Evolutionary conservation across 1,140 invertebrate genomes (phyloP).

Genomic region (Plectus sambesii): DNA sequence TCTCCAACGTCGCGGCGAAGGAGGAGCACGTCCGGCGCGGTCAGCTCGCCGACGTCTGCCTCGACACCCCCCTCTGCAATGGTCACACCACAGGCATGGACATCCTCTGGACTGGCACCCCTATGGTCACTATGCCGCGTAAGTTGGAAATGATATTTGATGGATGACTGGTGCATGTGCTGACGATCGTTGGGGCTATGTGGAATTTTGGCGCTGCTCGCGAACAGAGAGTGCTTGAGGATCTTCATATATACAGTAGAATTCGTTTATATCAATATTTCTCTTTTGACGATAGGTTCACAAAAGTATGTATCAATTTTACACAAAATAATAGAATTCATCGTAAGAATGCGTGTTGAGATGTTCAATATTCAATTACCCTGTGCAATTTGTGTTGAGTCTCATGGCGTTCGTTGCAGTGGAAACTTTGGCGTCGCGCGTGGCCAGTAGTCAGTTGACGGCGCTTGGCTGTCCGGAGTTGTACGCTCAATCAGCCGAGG

Average conservation of each 20-base stretch:
- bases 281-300: too few species aligned
- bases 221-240: too few species aligned
- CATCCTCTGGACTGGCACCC: conserved; percentile 95
- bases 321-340: too few species aligned
- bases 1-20: conserved; percentile 96
- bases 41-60: conserved; percentile 89
- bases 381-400: too few species aligned
- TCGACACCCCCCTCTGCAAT: conserved; percentile 96
- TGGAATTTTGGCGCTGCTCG: too few species aligned
- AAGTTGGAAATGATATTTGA: conserved; percentile 18
- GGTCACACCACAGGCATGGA: conserved; percentile 99
- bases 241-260: too few species aligned
- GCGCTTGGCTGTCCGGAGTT: conserved; percentile 86
- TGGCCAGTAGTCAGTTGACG: conserved; percentile 87
- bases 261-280: too few species aligned
- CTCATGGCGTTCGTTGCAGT: conserved; percentile 30
- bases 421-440: conserved; percentile 89
- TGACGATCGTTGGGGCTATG: not conserved
- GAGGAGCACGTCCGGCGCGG: conserved; percentile 96
- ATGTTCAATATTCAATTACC: too few species aligned
- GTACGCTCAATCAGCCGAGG: conserved; percentile 69
- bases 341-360: too few species aligned
- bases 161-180: conserved; percentile 6
- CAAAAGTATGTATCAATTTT: too few species aligned
- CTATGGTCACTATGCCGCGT: conserved; percentile 84